phyloP scores from a whole-genome alignment of 2,113 vertebrate species.

The Cavia porcellus region DNA sequence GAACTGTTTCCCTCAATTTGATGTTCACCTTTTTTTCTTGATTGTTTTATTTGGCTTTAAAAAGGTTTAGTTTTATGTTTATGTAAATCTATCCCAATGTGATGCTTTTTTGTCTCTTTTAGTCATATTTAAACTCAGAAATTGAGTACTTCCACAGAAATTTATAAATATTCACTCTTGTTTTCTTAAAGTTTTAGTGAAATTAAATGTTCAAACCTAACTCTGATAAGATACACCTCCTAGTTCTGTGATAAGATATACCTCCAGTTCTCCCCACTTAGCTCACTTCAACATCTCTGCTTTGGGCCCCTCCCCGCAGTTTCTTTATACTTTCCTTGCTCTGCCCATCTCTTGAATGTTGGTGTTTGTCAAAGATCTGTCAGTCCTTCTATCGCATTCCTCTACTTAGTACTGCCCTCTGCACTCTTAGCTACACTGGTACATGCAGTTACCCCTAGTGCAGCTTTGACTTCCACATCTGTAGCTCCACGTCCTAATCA shows the following conservation, averaged over 20 bases:
- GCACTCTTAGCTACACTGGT: neutral
- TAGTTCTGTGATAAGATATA: accelerated
- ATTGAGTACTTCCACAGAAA: neutral
- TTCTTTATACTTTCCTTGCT: neutral
- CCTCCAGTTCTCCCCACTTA: neutral
- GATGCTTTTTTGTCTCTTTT: neutral
- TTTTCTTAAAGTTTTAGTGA: neutral
- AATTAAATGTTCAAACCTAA: neutral
- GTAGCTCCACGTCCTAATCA: neutral
- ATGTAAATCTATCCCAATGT: neutral
- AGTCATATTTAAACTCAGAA: constrained; percentile 7
- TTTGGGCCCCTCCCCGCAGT: neutral
- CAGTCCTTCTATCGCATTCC: neutral
- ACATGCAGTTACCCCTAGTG: neutral
- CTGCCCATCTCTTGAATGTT: neutral
- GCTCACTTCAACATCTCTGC: neutral
- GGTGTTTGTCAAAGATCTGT: neutral
- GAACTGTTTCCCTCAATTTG: neutral
- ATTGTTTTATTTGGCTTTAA: constrained; percentile 11
- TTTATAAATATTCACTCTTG: constrained; percentile 32
- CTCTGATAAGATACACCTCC: neutral
- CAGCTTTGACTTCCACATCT: neutral
- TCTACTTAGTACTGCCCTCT: neutral
- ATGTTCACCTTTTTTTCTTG: constrained; percentile 2
- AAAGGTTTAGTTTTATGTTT: neutral